Conservation (phyloP, 2,888 invertebrate genomes). For the Lamellibrachia columna region DNA sequence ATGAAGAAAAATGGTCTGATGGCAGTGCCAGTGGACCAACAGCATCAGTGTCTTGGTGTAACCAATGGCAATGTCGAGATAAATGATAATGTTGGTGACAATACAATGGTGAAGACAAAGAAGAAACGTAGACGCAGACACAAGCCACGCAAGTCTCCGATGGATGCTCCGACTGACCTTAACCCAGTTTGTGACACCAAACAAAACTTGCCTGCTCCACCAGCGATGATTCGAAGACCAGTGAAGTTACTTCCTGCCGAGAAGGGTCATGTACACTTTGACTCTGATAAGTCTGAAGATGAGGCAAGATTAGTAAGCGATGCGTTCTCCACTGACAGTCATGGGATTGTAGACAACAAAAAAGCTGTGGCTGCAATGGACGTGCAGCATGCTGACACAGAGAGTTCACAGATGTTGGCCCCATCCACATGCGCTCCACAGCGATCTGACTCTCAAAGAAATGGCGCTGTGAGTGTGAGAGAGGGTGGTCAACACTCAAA, state of each 20-base stretch:
- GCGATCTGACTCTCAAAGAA: neutral
- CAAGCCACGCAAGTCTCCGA: neutral
- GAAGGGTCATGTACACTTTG: neutral
- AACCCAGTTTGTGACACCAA: neutral
- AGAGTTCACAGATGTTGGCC: neutral
- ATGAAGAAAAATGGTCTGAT: neutral
- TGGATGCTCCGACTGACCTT: neutral
- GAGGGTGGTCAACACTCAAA: neutral
- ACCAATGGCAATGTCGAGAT: neutral
- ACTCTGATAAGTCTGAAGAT: neutral
- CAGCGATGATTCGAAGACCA: neutral
- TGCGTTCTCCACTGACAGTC: neutral
- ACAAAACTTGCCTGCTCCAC: neutral
- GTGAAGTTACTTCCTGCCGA: neutral
- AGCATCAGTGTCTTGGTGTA: neutral
- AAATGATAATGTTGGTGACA: neutral
- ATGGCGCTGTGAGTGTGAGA: neutral
- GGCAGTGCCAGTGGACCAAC: neutral
- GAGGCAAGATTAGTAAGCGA: neutral
- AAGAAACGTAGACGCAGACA: slow-evolving; percentile 3
- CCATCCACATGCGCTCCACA: neutral
- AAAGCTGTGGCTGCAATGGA: neutral
- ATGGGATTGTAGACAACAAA: neutral
- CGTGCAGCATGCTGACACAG: neutral
- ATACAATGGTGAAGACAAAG: neutral